Evolutionary conservation across 2,113 vertebrate species (phyloP).

Genomic region (Protobothrops mucrosquamatus): DNA sequence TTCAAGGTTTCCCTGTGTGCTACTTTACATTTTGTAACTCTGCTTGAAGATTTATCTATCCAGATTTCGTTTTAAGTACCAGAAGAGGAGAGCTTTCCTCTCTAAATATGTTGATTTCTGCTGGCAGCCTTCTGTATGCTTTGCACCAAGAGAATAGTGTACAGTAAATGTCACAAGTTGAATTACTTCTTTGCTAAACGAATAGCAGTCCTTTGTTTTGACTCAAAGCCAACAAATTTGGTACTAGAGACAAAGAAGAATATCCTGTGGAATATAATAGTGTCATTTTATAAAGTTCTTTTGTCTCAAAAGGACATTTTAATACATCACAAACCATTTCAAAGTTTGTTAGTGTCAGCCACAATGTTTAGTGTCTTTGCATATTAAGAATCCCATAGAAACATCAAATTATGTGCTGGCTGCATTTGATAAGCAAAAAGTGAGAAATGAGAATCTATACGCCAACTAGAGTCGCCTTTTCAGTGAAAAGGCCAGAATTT

Average conservation of each 20-base stretch:
- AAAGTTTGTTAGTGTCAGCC: constrained; percentile 47
- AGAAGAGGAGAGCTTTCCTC: neutral
- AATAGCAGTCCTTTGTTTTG: neutral
- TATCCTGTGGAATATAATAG: constrained; percentile 19
- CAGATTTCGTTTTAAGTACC: neutral
- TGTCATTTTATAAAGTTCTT: constrained; percentile 55
- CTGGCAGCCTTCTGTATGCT: constrained; percentile 4
- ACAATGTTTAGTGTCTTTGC: constrained; percentile 47
- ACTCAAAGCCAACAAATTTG: constrained; percentile 1
- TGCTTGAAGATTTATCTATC: neutral
- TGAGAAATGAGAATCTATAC: neutral
- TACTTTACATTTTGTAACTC: neutral
- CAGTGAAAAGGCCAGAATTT: neutral
- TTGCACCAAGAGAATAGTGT: neutral
- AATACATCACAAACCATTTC: constrained; percentile 47
- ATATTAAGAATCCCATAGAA: constrained; percentile 32
- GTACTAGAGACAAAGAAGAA: neutral
- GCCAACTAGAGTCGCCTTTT: neutral
- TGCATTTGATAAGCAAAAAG: constrained; percentile 23
- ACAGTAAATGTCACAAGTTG: constrained; percentile 24
- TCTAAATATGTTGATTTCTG: neutral
- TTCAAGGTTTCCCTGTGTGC: neutral
- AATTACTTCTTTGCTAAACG: constrained; percentile 24
- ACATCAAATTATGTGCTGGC: constrained; percentile 36
- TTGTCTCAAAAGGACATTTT: constrained; percentile 47